Base-by-base conservation (phyloP, 1,140 invertebrate species). In the Drosophila sturtevanti region DNA sequence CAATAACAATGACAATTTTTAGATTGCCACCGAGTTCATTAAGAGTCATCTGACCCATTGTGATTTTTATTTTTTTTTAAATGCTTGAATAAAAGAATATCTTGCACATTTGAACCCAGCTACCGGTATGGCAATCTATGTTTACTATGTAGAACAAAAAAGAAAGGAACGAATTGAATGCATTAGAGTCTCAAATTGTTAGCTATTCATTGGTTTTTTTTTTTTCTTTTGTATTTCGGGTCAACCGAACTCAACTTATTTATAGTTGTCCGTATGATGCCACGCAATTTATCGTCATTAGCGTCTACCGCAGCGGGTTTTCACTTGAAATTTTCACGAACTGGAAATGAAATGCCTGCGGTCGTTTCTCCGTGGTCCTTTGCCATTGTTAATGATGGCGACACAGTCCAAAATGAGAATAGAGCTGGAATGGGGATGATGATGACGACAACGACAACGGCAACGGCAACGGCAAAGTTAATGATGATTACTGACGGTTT, bases 401-500 rank as follows among this genome's bases (percentile, higher is more conserved):
- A 35, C 74, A 62, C 58, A 41, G 59, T 63, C 59, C 22, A 35
- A 37, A 38, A 74, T 14, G 16, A 41, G 68, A 70, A 37, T 27
- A 44, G 38, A 60, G n/a, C 9, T 35, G 41, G 21, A 10, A 16
- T 24, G 22, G 27, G 27, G 7, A 31, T 31, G 6, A 6, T 38
- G 21, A 48, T 18, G 34, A 9, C 18, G 38, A 63, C 18, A 16
- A 22, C 27, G 60, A 65, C 69, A 37, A 58, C 67, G 56, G 54
- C 63, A 5, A 61, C 61, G 48, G 44, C 79, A 38, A 76, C 84
- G 77, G 84, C 82, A 89, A 63, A 72, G 69, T 79, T 89, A 89
- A 89, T 89, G 84, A 89, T 89, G 84, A 89, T 89, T 89, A 84
- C 84, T 89, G 84, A 72, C 81, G 84, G 84, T 89, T 89, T 89